A percentile compares a stretch with the other conserved stretches of the same genome.
phyloP scores from a whole-genome alignment of 2,888 invertebrate species.

The Bugula neritina region DNA sequence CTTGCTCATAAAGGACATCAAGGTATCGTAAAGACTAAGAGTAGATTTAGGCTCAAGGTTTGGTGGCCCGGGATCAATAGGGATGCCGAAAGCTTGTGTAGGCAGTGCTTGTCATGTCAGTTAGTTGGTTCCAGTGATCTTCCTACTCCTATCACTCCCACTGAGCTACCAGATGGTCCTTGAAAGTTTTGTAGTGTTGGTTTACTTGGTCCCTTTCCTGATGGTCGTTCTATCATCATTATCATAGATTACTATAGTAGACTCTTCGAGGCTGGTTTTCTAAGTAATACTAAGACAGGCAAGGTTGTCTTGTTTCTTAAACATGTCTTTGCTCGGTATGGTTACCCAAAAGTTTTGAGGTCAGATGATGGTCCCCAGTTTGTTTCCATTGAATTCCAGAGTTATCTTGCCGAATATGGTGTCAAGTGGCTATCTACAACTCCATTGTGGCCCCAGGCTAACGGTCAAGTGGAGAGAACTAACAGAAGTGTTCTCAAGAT shows the following conservation, averaged over 20 bases:
- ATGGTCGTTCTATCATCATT: neutral
- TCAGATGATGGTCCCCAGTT: slow-evolving; percentile 1
- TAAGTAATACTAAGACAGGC: neutral
- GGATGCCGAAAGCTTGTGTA: neutral
- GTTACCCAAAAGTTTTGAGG: neutral
- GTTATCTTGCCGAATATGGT: neutral
- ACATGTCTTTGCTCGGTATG: neutral
- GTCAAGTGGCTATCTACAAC: neutral
- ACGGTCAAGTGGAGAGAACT: neutral
- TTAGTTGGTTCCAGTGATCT: neutral
- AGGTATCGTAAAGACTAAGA: neutral
- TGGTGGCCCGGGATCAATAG: neutral
- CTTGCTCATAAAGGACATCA: neutral
- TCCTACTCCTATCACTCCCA: neutral
- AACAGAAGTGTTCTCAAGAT: neutral
- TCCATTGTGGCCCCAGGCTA: neutral
- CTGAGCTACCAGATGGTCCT: neutral
- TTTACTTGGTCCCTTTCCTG: neutral
- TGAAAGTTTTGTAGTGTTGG: neutral
- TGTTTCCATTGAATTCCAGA: neutral
- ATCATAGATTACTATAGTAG: slow-evolving; percentile 18
- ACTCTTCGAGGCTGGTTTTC: neutral
- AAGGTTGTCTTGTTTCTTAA: neutral
- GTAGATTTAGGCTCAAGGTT: neutral
- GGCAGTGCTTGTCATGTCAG: neutral